Evolutionary conservation across 2,888 invertebrate species (phyloP).

Genomic region (Perizoma affinitatum): DNA sequence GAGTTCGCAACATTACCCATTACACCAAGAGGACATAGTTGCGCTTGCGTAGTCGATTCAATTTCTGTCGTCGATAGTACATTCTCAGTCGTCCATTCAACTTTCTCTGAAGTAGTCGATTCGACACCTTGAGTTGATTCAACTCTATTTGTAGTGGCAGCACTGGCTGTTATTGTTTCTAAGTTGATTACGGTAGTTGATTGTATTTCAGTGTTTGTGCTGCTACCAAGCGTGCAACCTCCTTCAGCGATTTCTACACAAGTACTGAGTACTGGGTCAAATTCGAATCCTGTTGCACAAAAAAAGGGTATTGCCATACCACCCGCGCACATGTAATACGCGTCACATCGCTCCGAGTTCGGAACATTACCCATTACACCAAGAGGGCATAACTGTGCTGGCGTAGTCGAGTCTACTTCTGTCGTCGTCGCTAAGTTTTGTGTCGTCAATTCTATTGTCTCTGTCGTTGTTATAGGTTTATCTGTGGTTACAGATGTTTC

Average conservation of each 20-base stretch:
- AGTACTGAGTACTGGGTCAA: slow-evolving; percentile 39
- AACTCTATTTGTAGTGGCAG: neutral
- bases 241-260: slow-evolving; percentile 41
- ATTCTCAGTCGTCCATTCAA: slow-evolving; percentile 3
- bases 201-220: slow-evolving; percentile 10
- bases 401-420: slow-evolving; percentile 15
- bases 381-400: slow-evolving; percentile 24
- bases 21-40: slow-evolving; percentile 27
- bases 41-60: slow-evolving; percentile 16
- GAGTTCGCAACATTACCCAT: slow-evolving; percentile 37
- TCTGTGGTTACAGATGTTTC: neutral
- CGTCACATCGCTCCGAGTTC: slow-evolving; percentile 31
- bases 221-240: slow-evolving; percentile 39
- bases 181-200: slow-evolving; percentile 2
- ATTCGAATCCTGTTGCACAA: slow-evolving; percentile 47
- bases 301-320: slow-evolving; percentile 33
- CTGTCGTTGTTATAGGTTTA: slow-evolving; percentile 9
- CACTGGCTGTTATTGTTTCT: neutral
- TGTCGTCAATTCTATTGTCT: slow-evolving; percentile 7
- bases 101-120: slow-evolving; percentile 2
- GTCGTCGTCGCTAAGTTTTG: slow-evolving; percentile 3
- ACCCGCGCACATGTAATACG: slow-evolving; percentile 41
- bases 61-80: slow-evolving; percentile 6
- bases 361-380: slow-evolving; percentile 35
- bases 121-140: slow-evolving; percentile 10